These are phyloP conservation scores for Deilephila porcellus DNA, from an alignment of 2,888 invertebrate genomes.

Conservation along the genomic window DNA sequence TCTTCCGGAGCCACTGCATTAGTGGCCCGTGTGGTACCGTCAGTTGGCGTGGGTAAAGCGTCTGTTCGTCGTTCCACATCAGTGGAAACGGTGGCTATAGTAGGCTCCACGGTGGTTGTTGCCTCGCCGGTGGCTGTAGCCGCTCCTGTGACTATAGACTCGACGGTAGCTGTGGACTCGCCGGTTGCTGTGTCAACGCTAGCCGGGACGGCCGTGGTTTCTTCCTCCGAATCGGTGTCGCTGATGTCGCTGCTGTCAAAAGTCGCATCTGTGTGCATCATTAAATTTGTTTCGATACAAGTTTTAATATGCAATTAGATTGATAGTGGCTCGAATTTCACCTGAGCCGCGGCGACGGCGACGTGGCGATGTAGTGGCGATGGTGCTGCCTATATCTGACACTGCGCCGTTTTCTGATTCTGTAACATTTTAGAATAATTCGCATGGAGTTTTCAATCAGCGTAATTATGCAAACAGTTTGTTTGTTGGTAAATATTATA, in stretches of 20 bases:
- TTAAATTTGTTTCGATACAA: not conserved
- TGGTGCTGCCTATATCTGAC: conserved; percentile 39
- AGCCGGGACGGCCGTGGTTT: conserved; percentile 30
- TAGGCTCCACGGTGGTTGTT: conserved; percentile 24
- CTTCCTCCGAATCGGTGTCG: conserved; percentile 65
- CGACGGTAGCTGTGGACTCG: conserved; percentile 11
- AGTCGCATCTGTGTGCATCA: conserved; percentile 63
- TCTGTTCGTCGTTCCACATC: not conserved
- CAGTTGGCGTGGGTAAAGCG: not conserved
- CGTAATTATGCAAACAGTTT: not conserved
- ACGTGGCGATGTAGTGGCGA: conserved; percentile 40
- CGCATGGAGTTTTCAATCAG: not conserved
- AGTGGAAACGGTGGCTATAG: conserved; percentile 45
- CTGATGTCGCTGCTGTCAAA: conserved; percentile 77
- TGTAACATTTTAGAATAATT: conserved; percentile 31
- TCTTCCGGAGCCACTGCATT: too few relatives aligned
- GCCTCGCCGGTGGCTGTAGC: conserved; percentile 20
- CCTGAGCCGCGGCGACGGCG: conserved; percentile 55
- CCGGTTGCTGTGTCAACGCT: conserved; percentile 35
- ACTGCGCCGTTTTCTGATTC: conserved; percentile 38
- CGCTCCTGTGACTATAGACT: conserved; percentile 22
- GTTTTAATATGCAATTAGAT: too few relatives aligned
- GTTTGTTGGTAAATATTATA: too few relatives aligned
- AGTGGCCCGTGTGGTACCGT: too few relatives aligned
- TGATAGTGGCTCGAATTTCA: conserved; percentile 38